A percentile compares a stretch with the other conserved stretches of the same genome.
These are phyloP conservation scores for Drosophila kohkoa DNA, from an alignment of 1,140 invertebrate genomes.

Conservation along the genomic window DNA sequence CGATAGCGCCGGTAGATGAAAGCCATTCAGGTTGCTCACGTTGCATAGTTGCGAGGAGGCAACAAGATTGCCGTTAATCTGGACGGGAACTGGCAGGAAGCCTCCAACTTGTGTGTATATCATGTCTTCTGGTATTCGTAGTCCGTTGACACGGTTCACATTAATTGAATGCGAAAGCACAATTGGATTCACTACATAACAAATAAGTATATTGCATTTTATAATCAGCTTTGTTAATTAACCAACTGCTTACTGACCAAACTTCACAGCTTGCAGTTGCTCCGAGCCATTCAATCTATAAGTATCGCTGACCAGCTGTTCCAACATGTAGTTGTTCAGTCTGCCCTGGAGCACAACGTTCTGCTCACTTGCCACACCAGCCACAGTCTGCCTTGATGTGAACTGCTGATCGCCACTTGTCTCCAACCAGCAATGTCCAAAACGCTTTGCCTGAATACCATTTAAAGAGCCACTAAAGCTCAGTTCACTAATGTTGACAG, in stretches of 20 bases:
- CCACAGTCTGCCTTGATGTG: constrained; percentile 62
- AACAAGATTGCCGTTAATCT: constrained; percentile 46
- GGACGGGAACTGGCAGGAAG: constrained; percentile 23
- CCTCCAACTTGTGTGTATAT: constrained; percentile 38
- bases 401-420: constrained; percentile 61
- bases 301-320: constrained; percentile 72
- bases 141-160: constrained; percentile 58
- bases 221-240: neutral
- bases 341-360: constrained; percentile 64
- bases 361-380: constrained; percentile 60
- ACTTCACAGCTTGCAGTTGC: constrained; percentile 72
- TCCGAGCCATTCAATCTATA: constrained; percentile 83
- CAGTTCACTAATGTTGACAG: constrained; percentile 64
- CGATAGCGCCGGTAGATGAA: constrained; percentile 34
- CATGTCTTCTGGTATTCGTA: constrained; percentile 71
- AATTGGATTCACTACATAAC: constrained; percentile 71
- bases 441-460: constrained; percentile 56
- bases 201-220: neutral
- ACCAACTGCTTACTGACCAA: constrained; percentile 71
- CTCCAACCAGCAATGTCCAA: constrained; percentile 73
- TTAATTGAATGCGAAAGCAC: constrained; percentile 53
- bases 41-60: constrained; percentile 38
- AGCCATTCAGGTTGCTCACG: constrained; percentile 48
- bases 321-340: constrained; percentile 82
- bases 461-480: constrained; percentile 66